Evolutionary conservation across 2,797 vertebrate genomes (phyloP), one percentile per base, ranked within the genome.

Genomic region (Enteromius treurensis): DNA sequence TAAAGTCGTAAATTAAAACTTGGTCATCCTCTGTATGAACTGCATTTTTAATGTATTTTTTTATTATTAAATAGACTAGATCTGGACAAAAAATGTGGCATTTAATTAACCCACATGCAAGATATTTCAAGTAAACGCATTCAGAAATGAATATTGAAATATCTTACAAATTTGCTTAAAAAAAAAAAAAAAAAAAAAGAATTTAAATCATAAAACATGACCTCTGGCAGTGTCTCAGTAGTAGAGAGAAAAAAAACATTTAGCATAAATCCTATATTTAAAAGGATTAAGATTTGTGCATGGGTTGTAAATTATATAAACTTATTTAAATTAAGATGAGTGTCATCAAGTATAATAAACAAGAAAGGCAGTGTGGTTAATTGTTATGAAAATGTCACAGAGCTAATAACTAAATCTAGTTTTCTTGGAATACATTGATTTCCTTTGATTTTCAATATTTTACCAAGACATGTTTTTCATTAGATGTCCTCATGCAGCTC

Each of bases 171-270:
- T 37, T 34, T 67, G 32, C 64, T 37, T 67, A 26, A 26, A 26
- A 26, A 26, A 26, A 67, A 62, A 5, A 26, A 26, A 26, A 26
- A 26, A 26, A 67, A 62, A 5, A 26, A 4, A 4, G 13, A 32
- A 65, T 65, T 65, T 67, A 1, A 67, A 37, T 70, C 10, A 11
- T 11, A 69, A 69, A 71, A 71, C 23, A 70, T 49, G 47, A 71
- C 23, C 6, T 14, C 49, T 9, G 49, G 29, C 49, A 2, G 4
- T 73, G 19, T 77, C 74, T 53, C 19, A 14, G 29, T 23, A 71
- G 26, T 5, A 73, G 5, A 42, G 32, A 26, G 29, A 47, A 14
- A 13, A 17, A 8, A 7, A 9, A 53, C 7, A 58, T 23, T 23
- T 37, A 23, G n/a, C 53, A 17, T 7, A 19, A 71, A 76, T 13